Conservation (phyloP, 1,140 invertebrate genomes). For the Drosophila sp. region DNA sequence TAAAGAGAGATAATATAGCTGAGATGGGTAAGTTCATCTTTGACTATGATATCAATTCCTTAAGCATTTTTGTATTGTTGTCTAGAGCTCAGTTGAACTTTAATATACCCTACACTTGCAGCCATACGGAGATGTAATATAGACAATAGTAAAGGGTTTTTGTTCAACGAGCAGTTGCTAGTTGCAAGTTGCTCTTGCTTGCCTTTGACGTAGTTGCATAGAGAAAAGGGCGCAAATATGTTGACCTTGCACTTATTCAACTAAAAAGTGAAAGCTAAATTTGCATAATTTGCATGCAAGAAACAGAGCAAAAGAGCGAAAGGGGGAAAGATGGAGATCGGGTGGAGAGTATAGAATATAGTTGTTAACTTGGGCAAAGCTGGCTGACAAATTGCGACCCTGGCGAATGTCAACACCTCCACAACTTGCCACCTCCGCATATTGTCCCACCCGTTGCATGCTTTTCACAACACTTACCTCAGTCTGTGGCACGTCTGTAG, state of each 20-base stretch:
- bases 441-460: not conserved
- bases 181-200: constrained; percentile 23
- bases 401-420: constrained; percentile 53
- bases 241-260: constrained; percentile 74
- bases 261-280: constrained; percentile 73
- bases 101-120: constrained; percentile 16
- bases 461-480: constrained; percentile 29
- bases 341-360: constrained; percentile 55
- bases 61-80: too few relatives aligned
- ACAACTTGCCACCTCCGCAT: too few relatives aligned
- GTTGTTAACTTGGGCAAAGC: constrained; percentile 63
- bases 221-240: constrained; percentile 56
- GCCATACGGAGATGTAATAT: not conserved
- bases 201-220: constrained; percentile 17
- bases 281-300: constrained; percentile 75
- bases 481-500: constrained; percentile 58
- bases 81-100: not conserved
- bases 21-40: too few relatives aligned
- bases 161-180: not conserved
- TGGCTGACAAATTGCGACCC: constrained; percentile 72
- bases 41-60: too few relatives aligned
- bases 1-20: not conserved
- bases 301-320: not conserved
- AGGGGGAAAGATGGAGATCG: not conserved
- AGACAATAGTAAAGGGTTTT: not conserved